These are phyloP conservation scores for Gracilinanus agilis DNA, from an alignment of 2,113 vertebrate species.

Conservation along the genomic window DNA sequence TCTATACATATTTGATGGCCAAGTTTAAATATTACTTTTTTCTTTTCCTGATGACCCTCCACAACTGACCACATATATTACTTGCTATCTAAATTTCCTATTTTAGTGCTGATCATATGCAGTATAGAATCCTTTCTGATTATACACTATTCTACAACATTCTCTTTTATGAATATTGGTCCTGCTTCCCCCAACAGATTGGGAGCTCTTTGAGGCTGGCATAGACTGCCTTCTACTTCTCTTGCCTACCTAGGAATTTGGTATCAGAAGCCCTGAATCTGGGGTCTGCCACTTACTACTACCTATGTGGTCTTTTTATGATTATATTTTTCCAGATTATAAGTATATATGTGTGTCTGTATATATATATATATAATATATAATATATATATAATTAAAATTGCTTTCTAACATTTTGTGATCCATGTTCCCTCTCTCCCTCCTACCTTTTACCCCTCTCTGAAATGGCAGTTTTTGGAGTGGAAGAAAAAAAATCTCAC, in stretches of 20 bases:
- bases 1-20: background rate
- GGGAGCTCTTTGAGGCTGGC: background rate
- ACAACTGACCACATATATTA: background rate
- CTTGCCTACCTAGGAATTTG: background rate
- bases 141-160: background rate
- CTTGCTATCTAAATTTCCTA: background rate
- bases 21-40: background rate
- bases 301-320: background rate
- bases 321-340: no score
- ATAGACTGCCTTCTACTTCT: background rate
- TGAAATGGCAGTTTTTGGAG: no score
- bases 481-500: no score
- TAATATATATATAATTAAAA: no score
- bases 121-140: background rate
- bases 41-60: background rate
- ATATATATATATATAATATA: no score
- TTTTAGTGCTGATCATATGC: background rate
- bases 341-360: no score
- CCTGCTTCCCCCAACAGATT: background rate
- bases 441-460: no score
- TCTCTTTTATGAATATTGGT: background rate
- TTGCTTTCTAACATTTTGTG: no score
- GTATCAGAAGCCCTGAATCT: background rate
- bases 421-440: no score
- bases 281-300: background rate